These are phyloP conservation scores for Phortica okadai DNA, from an alignment of 2,888 invertebrate genomes.

Conservation along the genomic window DNA sequence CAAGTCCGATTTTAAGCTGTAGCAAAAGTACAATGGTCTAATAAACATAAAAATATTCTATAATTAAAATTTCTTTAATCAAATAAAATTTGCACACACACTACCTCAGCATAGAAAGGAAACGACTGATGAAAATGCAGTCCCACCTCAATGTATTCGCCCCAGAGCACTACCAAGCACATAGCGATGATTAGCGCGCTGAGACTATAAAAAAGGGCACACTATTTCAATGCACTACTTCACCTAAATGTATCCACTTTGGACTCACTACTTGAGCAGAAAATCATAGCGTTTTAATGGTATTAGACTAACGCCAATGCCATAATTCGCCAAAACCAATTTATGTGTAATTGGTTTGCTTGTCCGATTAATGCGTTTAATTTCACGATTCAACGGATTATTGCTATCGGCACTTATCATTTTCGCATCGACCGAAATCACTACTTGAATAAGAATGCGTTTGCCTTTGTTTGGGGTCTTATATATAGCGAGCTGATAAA, in stretches of 20 bases:
- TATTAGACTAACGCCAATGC: background rate
- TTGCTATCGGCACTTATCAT: background rate
- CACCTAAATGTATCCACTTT: background rate
- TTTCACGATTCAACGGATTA: background rate
- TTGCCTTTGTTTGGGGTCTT: background rate
- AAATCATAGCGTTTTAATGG: background rate
- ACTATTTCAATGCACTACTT: background rate
- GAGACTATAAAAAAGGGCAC: background rate
- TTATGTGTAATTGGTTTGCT: background rate
- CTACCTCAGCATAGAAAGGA: slow-evolving; percentile 7
- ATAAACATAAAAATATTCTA: background rate
- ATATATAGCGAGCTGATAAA: background rate
- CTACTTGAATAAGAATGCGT: background rate
- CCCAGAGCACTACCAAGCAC: background rate
- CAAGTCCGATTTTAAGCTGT: slow-evolving; percentile 39
- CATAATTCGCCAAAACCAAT: background rate
- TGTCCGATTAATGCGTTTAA: background rate
- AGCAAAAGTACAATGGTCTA: slow-evolving; percentile 5
- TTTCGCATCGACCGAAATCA: background rate
- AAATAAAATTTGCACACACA: background rate
- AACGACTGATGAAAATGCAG: background rate
- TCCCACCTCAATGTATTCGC: background rate
- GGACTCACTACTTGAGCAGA: slow-evolving; percentile 1
- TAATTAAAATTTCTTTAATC: background rate
- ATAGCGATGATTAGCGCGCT: background rate